Percentiles rank a stretch among this genome's conserved stretches.
Conservation (phyloP, 2,113 vertebrate species). For the Eidolon helvum region DNA sequence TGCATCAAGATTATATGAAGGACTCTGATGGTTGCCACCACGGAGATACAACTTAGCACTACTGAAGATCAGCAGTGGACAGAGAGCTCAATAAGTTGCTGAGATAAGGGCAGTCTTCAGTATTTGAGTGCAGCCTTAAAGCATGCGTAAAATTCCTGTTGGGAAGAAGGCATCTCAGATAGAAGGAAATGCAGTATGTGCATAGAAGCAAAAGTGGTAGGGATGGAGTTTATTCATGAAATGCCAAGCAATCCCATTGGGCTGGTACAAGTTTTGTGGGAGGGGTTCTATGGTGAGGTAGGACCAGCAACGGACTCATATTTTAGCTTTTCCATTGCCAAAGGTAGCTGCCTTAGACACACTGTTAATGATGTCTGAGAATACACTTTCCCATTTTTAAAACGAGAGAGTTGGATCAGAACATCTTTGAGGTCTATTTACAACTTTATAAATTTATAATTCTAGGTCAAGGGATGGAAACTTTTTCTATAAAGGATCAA, state of each 20-base stretch:
- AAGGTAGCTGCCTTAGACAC: background rate
- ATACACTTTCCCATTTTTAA: conserved; percentile 30
- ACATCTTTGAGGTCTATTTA: conserved; percentile 5
- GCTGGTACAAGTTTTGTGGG: background rate
- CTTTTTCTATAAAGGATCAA: background rate
- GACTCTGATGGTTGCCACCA: background rate
- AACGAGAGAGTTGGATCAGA: background rate
- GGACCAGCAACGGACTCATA: background rate
- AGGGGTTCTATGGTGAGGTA: background rate
- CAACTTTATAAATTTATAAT: background rate
- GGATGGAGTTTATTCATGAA: background rate
- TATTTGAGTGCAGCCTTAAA: conserved; percentile 11
- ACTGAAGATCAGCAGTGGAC: background rate
- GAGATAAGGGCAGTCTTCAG: background rate
- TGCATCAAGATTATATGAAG: background rate
- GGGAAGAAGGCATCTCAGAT: background rate
- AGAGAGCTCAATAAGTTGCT: background rate
- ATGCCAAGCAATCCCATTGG: background rate
- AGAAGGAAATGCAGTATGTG: background rate
- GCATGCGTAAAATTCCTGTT: background rate
- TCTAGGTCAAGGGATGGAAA: background rate
- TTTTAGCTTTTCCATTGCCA: background rate
- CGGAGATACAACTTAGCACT: background rate
- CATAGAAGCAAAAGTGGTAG: background rate
- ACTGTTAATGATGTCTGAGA: background rate